These are phyloP conservation scores for Muraenolepis orangiensis DNA, from an alignment of 2,797 vertebrate genomes.

Conservation along the genomic window DNA sequence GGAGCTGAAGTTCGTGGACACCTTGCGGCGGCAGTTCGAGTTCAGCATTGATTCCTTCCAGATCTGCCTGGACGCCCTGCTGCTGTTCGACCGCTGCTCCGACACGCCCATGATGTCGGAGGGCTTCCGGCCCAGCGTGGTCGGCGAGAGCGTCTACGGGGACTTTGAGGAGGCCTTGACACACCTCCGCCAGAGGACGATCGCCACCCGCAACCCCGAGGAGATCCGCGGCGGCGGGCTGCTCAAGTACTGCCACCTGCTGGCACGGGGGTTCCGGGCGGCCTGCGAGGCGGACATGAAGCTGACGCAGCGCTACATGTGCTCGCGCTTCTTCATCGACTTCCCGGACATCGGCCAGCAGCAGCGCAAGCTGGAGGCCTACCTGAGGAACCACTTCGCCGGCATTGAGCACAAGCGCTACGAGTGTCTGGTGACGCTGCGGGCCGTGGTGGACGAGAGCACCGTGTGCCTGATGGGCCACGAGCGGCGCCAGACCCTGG, in stretches of 20 bases:
- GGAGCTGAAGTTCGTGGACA: constrained; percentile 99
- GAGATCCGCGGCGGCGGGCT: constrained; percentile 96
- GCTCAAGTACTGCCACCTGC: constrained; percentile 97
- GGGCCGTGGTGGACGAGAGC: constrained; percentile 96
- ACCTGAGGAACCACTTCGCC: constrained; percentile 99
- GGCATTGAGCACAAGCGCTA: constrained; percentile 99
- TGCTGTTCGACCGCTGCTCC: constrained; percentile 97
- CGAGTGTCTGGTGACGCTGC: constrained; percentile 97
- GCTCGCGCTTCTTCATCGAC: constrained; percentile 98
- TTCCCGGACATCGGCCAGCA: constrained; percentile 97
- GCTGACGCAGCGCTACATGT: constrained; percentile 98
- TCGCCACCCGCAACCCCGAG: constrained; percentile 95
- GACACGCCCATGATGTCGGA: constrained; percentile 98
- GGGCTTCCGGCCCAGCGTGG: constrained; percentile 95
- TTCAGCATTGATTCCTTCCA: constrained; percentile 99
- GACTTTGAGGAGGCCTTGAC: constrained; percentile 92
- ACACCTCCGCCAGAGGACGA: constrained; percentile 92
- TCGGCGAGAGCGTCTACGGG: constrained; percentile 95
- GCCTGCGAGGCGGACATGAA: constrained; percentile 93
- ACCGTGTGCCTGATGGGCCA: constrained; percentile 99
- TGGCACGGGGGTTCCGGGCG: constrained; percentile 92
- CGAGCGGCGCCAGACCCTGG: constrained; percentile 94
- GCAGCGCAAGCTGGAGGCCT: constrained; percentile 97
- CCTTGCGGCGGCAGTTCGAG: constrained; percentile 96
- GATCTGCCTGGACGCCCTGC: constrained; percentile 96